Evolutionary conservation across 1,140 invertebrate genomes (phyloP).

Genomic region (Heliconius himera): DNA sequence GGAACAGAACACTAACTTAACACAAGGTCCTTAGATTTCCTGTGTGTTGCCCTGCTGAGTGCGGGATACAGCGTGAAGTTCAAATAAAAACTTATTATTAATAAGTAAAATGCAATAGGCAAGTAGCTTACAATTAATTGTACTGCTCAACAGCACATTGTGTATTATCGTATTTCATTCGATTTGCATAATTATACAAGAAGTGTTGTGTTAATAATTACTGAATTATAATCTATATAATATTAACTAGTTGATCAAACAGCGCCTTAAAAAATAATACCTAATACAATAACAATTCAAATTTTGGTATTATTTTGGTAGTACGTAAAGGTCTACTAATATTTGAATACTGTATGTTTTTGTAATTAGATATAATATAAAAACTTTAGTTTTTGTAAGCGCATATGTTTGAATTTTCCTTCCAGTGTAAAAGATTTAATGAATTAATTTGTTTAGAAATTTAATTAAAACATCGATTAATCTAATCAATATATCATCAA

Average conservation of each 20-base stretch:
- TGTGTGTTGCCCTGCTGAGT: no score
- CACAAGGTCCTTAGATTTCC: no score
- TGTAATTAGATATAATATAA: no score
- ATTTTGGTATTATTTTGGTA: not conserved
- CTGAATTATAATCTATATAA: constrained; percentile 4
- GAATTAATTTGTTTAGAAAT: no score
- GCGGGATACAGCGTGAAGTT: no score
- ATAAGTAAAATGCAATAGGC: not conserved
- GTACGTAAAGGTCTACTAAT: not conserved
- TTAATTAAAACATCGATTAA: no score
- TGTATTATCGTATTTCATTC: not conserved
- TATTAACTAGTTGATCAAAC: not conserved
- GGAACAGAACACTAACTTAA: no score
- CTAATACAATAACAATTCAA: not conserved
- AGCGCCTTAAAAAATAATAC: not conserved
- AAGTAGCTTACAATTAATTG: not conserved
- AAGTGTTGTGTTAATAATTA: constrained; percentile 9
- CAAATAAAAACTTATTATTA: not conserved
- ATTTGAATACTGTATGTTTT: not conserved
- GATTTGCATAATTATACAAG: constrained; percentile 15
- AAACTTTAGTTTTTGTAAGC: no score
- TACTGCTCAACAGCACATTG: not conserved
- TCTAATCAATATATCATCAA: no score
- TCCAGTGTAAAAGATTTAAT: no score
- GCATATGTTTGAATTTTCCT: no score